Evolutionary conservation across 1,140 invertebrate genomes (phyloP).

Genomic region (Chionoecetes opilio): DNA sequence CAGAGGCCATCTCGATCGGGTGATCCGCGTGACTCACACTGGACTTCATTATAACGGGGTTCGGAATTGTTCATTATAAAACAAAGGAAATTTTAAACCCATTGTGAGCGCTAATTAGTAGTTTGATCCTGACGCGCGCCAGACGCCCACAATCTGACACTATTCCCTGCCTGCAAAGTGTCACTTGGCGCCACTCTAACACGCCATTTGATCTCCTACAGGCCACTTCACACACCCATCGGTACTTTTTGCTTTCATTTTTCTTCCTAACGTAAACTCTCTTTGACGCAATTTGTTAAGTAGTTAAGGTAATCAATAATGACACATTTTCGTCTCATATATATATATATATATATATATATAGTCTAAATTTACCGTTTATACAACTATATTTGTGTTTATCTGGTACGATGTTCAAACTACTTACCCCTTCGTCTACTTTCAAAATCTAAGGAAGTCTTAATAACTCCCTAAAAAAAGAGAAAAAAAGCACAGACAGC

Average conservation of each 20-base stretch:
- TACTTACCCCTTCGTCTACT: too few relatives aligned
- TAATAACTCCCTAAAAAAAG: too few relatives aligned
- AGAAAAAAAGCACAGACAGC: too few relatives aligned
- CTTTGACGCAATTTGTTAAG: too few relatives aligned
- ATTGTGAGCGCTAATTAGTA: not conserved
- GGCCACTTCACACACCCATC: not conserved
- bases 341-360: too few relatives aligned
- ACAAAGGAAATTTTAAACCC: not conserved
- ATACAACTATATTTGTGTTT: too few relatives aligned
- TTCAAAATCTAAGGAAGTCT: too few relatives aligned
- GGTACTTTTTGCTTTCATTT: not conserved
- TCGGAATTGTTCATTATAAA: not conserved
- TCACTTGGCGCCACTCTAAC: constrained; percentile 2
- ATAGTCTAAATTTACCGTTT: too few relatives aligned
- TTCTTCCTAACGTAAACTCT: not conserved
- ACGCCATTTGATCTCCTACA: not conserved
- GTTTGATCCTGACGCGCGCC: not conserved
- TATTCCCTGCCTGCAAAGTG: constrained; percentile 29
- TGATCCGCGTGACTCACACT: not conserved
- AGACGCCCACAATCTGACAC: constrained; percentile 49
- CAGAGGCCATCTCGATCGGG: not conserved
- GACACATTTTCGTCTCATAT: too few relatives aligned
- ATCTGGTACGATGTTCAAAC: too few relatives aligned
- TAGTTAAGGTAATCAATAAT: too few relatives aligned
- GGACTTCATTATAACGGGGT: not conserved